Evolutionary conservation across 2,797 vertebrate genomes (phyloP), one percentile per base, ranked within the genome.

Genomic region (Scyliorhinus canicula): DNA sequence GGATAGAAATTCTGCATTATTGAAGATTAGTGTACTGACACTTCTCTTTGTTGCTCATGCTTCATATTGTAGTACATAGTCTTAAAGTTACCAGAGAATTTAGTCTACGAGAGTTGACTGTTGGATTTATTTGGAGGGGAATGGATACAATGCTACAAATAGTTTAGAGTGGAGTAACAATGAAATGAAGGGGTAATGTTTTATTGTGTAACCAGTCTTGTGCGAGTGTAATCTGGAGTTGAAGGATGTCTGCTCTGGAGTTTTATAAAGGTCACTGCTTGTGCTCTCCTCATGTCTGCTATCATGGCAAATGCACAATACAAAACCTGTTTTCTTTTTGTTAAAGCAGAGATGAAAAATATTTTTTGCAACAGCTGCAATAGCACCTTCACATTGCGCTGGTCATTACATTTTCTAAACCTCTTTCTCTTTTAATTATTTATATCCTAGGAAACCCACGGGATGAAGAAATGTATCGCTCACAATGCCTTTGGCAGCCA

Each of bases 401-500:
- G 6, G 79, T 88, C 52, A 50, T 69, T 47, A 28, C 4, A 12
- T 93, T 69, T 69, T 93, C 16, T 16, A 47, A 93, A 24, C n/a
- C n/a, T 69, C 24, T 47, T 1, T 93, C 9, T 63, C 31, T 28
- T 16, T 44, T 50, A 85, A 65, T 86, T 50, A 55, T 71, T 74
- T n/a, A 50, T 84, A 52, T 40, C 50, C 60, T 16, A 99, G 98
- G 96, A 96, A 93, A 96, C 11, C 55, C 95, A 96, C 0, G 96
- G 97, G 65, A 96, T 95, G 95, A 97, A 96, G 95, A 97, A 97
- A 95, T 99, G 99, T 0, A 96, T 98, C 12, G 98, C 98, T 47
- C 95, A 96, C 95, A 97, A 95, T 0, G 96, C 97, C 0, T 95
- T 95, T 1, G 95, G 96, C 0, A 98, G 97, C 8, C 95, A 95